Base-by-base conservation (phyloP, 2,888 invertebrate species). In the Hypomecis atomaria region DNA sequence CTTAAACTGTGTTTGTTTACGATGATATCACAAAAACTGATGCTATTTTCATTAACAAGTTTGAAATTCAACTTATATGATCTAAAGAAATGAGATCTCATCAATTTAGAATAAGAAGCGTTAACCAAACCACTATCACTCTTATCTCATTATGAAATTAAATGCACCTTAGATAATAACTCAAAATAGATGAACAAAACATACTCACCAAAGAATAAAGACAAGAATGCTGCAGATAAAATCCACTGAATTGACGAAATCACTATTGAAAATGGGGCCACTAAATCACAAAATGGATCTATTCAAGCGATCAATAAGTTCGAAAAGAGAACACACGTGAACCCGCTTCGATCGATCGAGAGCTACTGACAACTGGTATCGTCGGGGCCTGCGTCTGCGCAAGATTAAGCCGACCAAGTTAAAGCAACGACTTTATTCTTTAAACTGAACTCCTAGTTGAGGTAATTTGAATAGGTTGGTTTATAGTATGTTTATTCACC, bases 331-430 rank as follows among this genome's bases (percentile, higher is more conserved):
- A 75, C 78, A 74, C 76, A 74, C 76, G 66, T 67, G 69, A 66
- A 54, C 52, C 79, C 63, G 66, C 82, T 67, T 75, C 82, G 86
- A 86, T 88, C 90, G 86, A 89, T 88, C 83, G 81, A 84, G 84
- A 85, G 84, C 88, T 84, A 92, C 91, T 91, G 91, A 88, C 90
- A 87, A 81, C 78, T 79, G 73, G 82, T 84, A 81, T 83, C 84
- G 79, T 75, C 79, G 71, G 67, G 69, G 79, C 85, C 83, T 90
- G 90, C 90, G 91, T 87, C 78, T 71, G 92, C 90, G 90, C 89
- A 81, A 47, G 71, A 79, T 73, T 79, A 74, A 83, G 47, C 75
- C 86, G 80, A 67, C 81, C 72, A 65, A 81, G 58, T 88, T 81
- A 3, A 81, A 81, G 80, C 78, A 58, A 65, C 48, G 49, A 40